Conservation (phyloP, 2,797 vertebrate species). For the Cheirogaleus major region DNA sequence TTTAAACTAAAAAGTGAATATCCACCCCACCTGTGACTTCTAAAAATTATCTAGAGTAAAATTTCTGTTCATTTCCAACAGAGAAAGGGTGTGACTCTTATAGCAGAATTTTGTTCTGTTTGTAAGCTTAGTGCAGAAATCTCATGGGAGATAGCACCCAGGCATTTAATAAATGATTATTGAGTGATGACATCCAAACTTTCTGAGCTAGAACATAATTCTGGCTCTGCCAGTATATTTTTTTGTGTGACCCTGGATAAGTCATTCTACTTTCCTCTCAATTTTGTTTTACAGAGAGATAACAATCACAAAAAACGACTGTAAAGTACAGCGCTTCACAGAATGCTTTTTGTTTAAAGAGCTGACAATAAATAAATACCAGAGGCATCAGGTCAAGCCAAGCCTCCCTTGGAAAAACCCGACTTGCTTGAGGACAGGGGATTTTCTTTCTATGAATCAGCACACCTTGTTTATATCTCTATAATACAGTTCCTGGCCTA, state of each 20-base stretch:
- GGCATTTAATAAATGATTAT: not conserved
- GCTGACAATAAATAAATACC: conserved; percentile 13
- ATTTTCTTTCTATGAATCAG: conserved; percentile 8
- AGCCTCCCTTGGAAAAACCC: not conserved
- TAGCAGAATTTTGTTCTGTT: not conserved
- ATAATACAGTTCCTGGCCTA: not conserved
- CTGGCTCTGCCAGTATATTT: not conserved
- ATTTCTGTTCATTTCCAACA: conserved; percentile 35
- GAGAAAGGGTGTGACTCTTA: not conserved
- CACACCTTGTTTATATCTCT: conserved; percentile 5
- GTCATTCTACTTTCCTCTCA: not conserved
- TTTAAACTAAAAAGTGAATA: conserved; percentile 30
- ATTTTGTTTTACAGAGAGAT: not conserved
- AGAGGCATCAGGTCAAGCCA: not conserved
- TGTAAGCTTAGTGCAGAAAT: not conserved
- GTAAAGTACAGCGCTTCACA: not conserved
- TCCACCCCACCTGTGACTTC: not conserved
- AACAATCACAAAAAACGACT: not conserved
- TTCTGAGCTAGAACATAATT: conserved; percentile 10
- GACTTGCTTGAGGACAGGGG: not conserved
- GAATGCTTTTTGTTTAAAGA: conserved; percentile 5
- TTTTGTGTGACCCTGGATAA: conserved; percentile 31
- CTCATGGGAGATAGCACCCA: not conserved
- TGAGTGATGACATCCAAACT: not conserved
- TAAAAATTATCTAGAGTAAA: conserved; percentile 23